Evolutionary conservation across 2,797 vertebrate species (phyloP).

Genomic region (Yasuhikotakia modesta): DNA sequence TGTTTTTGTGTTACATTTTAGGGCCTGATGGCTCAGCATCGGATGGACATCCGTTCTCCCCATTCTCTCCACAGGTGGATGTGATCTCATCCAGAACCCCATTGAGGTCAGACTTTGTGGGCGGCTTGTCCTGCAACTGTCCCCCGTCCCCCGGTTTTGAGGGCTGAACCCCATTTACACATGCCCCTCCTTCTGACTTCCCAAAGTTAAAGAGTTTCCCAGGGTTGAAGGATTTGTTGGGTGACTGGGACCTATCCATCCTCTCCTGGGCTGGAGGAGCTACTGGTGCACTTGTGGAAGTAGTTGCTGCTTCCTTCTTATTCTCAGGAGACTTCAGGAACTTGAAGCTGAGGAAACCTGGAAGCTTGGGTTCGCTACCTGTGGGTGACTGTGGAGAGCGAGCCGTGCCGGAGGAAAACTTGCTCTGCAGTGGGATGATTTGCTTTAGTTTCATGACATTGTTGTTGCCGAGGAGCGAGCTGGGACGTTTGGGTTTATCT

Average conservation of each 20-base stretch:
- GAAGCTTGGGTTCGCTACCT: constrained; percentile 88
- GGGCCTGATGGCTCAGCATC: constrained; percentile 79
- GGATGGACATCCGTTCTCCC: constrained; percentile 74
- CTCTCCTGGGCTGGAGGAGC: constrained; percentile 52
- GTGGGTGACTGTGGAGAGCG: constrained; percentile 90
- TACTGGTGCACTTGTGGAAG: constrained; percentile 52
- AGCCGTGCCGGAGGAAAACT: constrained; percentile 84
- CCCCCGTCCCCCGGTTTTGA: constrained; percentile 67
- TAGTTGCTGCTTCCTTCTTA: constrained; percentile 77
- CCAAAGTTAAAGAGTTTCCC: constrained; percentile 95
- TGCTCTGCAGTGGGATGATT: constrained; percentile 95
- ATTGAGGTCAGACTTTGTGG: constrained; percentile 85
- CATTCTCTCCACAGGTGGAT: constrained; percentile 73
- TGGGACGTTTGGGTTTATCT: constrained; percentile 95
- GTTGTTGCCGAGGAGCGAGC: constrained; percentile 92
- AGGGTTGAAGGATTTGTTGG: constrained; percentile 94
- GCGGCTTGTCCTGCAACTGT: constrained; percentile 72
- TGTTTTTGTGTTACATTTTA: constrained; percentile 73
- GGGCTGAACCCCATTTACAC: constrained; percentile 73
- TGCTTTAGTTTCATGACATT: constrained; percentile 98
- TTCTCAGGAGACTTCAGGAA: constrained; percentile 95
- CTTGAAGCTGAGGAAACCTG: constrained; percentile 94
- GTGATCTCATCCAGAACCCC: constrained; percentile 82
- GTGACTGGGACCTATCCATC: constrained; percentile 89
- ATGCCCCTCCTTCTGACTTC: constrained; percentile 79